These are phyloP conservation scores for Falco concolor DNA, from an alignment of 2,797 vertebrate genomes.

Conservation along the genomic window DNA sequence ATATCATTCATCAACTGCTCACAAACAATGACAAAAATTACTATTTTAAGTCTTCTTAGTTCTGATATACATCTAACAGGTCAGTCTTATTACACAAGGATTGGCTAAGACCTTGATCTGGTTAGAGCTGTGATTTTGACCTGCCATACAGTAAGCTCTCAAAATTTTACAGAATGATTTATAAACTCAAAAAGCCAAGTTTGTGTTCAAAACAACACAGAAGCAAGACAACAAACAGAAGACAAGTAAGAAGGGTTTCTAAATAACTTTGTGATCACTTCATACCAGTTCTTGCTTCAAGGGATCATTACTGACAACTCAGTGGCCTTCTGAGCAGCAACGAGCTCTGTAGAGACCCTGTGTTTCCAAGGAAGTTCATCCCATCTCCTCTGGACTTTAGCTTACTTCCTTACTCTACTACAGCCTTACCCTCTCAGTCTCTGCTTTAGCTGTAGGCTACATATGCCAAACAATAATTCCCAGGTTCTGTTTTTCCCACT, in stretches of 20 bases:
- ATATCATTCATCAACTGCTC: not conserved
- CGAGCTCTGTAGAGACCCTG: not conserved
- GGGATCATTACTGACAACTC: not conserved
- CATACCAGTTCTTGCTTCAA: not conserved
- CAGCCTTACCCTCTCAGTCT: not conserved
- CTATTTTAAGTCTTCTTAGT: not conserved
- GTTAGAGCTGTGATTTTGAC: not conserved
- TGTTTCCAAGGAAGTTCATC: not conserved
- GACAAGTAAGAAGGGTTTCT: not conserved
- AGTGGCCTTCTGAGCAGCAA: not conserved
- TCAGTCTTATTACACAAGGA: not conserved
- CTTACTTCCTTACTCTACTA: not conserved
- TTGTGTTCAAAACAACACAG: not conserved
- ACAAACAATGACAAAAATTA: not conserved
- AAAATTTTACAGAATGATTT: not conserved
- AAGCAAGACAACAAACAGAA: not conserved
- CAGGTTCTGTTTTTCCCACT: not conserved
- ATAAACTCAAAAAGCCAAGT: not conserved
- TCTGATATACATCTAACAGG: not conserved
- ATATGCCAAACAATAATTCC: not conserved
- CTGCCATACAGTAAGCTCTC: not conserved
- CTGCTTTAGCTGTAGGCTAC: not conserved
- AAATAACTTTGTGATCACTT: not conserved
- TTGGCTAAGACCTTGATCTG: not conserved
- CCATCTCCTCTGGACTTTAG: not conserved